Evolutionary conservation across 2,113 vertebrate species (phyloP).

Genomic region (Ivindomyrus marchei): DNA sequence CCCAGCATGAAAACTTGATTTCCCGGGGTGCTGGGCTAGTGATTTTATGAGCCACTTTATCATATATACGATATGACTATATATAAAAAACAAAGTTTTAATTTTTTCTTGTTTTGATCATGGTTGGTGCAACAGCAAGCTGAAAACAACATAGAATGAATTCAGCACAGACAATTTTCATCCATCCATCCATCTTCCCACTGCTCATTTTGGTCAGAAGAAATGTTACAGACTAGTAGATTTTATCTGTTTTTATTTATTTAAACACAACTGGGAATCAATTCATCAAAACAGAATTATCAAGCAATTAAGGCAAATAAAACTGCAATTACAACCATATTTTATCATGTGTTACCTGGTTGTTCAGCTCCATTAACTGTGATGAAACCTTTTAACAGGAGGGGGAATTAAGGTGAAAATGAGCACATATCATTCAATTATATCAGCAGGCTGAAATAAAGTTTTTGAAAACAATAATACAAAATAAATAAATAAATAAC

Average conservation of each 20-base stretch:
- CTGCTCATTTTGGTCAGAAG: neutral
- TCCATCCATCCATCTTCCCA: neutral
- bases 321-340: constrained; percentile 6
- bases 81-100: neutral
- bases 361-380: constrained; percentile 6
- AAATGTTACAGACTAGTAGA: neutral
- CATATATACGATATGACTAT: neutral
- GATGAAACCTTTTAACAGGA: neutral
- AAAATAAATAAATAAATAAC: neutral
- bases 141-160: neutral
- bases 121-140: neutral
- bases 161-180: neutral
- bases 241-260: neutral
- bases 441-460: constrained; percentile 6
- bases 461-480: constrained; percentile 1
- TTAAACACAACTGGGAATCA: neutral
- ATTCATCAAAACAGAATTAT: constrained; percentile 16
- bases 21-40: neutral
- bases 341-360: neutral
- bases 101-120: neutral
- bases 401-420: neutral
- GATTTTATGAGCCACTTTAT: neutral
- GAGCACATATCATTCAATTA: constrained; percentile 13
- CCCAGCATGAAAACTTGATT: neutral
- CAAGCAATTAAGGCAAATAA: constrained; percentile 22